Conservation (phyloP, 64 coral and sea anemone species). For the Actinia tenebrosa region DNA sequence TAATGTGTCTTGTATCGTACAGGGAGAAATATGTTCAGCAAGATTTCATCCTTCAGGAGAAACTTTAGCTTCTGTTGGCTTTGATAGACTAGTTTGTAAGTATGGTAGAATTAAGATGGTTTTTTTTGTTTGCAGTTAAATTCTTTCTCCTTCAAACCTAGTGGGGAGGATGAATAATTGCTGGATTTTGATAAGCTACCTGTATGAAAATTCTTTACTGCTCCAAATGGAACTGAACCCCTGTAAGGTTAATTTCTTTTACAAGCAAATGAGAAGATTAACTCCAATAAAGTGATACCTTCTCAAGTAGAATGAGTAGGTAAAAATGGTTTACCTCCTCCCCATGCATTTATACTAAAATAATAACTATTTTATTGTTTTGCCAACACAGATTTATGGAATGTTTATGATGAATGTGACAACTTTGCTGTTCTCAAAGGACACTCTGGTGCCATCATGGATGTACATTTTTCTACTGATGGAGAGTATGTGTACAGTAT, state of each 20-base stretch:
- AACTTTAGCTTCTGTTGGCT: conserved; percentile 83
- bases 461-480: conserved; percentile 93
- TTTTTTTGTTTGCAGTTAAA: neutral
- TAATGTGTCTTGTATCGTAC: neutral
- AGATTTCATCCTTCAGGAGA: conserved; percentile 84
- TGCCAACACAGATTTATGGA: conserved; percentile 86
- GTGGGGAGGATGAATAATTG: neutral
- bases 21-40: conserved; percentile 88
- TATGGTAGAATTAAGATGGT: neutral
- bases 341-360: neutral
- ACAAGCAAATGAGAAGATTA: too few relatives aligned
- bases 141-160: too few relatives aligned
- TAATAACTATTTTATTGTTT: neutral
- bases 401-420: conserved; percentile 99
- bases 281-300: too few relatives aligned
- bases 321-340: too few relatives aligned
- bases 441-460: conserved; percentile 93
- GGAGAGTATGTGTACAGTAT: conserved; percentile 51
- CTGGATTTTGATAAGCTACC: too few relatives aligned
- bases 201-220: too few relatives aligned
- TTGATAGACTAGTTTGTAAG: conserved; percentile 96
- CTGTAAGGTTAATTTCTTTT: too few relatives aligned
- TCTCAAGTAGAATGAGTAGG: too few relatives aligned
- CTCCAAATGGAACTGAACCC: too few relatives aligned
- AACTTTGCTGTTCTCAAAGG: conserved; percentile 98